Conservation (phyloP, 2,888 invertebrate genomes). For the Ophioninae sp. region DNA sequence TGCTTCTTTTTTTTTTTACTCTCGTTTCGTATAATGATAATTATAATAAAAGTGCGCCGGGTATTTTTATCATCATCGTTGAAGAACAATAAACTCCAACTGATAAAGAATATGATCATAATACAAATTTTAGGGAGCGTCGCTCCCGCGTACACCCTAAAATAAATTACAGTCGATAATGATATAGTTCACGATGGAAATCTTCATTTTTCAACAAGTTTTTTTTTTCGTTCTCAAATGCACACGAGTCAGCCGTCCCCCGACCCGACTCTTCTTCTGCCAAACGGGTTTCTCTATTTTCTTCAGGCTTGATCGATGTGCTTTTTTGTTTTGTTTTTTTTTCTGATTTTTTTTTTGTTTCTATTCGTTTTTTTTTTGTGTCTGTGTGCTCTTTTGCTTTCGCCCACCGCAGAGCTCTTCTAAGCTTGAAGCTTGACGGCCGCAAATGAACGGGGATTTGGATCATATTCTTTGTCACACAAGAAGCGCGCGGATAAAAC, state of each 20-base stretch:
- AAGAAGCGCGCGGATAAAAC: conserved; percentile 75
- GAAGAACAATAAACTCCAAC: conserved; percentile 64
- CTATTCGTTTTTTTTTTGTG: conserved; percentile 72
- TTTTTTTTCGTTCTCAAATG: conserved; percentile 63
- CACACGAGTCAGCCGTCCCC: conserved; percentile 47
- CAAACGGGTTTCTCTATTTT: conserved; percentile 66
- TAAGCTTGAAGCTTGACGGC: conserved; percentile 76
- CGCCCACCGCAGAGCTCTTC: conserved; percentile 73
- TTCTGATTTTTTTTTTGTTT: conserved; percentile 71
- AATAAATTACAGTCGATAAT: conserved; percentile 61
- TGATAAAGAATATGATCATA: conserved; percentile 80
- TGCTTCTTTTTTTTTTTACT: conserved; percentile 47
- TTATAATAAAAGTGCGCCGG: conserved; percentile 40
- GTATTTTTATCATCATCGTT: conserved; percentile 49
- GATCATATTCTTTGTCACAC: conserved; percentile 81
- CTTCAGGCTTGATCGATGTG: conserved; percentile 73
- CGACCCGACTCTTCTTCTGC: conserved; percentile 54
- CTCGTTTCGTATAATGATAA: conserved; percentile 29
- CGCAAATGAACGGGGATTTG: conserved; percentile 77
- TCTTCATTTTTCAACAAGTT: conserved; percentile 65
- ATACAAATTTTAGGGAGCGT: conserved; percentile 74
- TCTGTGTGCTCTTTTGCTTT: conserved; percentile 71
- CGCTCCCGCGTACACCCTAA: conserved; percentile 66
- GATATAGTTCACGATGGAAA: conserved; percentile 57
- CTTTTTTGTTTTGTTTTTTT: conserved; percentile 69